These are phyloP conservation scores for Ibidorhyncha struthersii DNA, from an alignment of 2,113 vertebrate species.

Conservation along the genomic window DNA sequence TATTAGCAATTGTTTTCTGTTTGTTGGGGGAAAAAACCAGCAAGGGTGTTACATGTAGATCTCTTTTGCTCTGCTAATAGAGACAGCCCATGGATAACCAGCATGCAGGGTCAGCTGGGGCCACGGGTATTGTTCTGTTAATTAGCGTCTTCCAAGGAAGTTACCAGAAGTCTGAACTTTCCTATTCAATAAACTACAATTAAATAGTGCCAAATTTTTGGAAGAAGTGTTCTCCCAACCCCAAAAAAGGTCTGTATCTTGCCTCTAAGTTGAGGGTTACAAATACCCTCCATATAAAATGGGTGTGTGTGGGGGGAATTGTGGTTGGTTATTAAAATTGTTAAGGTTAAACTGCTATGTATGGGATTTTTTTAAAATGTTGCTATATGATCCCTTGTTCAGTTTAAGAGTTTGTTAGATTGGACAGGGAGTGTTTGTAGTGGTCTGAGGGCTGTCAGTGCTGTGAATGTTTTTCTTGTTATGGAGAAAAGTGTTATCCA, in stretches of 20 bases:
- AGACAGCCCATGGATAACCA: neutral
- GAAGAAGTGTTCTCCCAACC: neutral
- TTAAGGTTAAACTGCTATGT: neutral
- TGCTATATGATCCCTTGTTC: neutral
- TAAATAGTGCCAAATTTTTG: neutral
- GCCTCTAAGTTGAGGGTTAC: neutral
- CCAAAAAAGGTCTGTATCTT: neutral
- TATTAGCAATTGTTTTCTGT: neutral
- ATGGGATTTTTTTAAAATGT: neutral
- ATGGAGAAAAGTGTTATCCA: neutral
- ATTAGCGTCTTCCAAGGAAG: neutral
- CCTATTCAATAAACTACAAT: neutral
- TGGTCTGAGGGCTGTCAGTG: slow-evolving; percentile 7
- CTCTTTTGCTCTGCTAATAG: neutral
- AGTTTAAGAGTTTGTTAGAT: neutral
- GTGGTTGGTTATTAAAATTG: neutral
- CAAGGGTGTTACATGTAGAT: fast-evolving
- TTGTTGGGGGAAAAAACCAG: neutral
- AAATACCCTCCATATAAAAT: neutral
- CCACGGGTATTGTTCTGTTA: neutral
- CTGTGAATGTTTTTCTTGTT: neutral
- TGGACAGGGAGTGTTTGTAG: neutral
- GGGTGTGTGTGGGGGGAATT: fast-evolving
- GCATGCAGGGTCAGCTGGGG: neutral
- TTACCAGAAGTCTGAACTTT: neutral